Percentiles rank a stretch among this genome's conserved stretches.
Conservation (phyloP, 2,888 invertebrate species). For the Celastrina argiolus region DNA sequence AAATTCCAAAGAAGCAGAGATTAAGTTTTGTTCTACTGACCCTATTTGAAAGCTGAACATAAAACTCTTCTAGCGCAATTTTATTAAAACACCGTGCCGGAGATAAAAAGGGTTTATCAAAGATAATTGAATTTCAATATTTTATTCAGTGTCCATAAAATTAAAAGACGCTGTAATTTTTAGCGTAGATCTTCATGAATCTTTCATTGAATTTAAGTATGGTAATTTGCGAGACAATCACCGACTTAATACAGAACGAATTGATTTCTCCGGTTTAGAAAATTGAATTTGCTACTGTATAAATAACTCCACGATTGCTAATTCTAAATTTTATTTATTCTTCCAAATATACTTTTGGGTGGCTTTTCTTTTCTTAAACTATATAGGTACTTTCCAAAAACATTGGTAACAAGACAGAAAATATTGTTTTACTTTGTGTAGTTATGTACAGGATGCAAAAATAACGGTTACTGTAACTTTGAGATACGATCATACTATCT, state of each 20-base stretch:
- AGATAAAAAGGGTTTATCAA: constrained; percentile 37
- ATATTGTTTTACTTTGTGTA: no score
- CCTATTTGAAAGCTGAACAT: neutral
- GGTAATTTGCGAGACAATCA: constrained; percentile 31
- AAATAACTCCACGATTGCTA: constrained; percentile 7
- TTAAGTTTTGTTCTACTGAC: neutral
- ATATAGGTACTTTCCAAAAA: neutral
- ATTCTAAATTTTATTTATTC: constrained; percentile 22
- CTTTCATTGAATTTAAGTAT: constrained; percentile 31
- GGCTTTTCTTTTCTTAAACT: neutral
- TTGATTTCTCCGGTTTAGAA: constrained; percentile 12
- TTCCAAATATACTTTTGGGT: neutral
- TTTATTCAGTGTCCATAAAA: constrained; percentile 35
- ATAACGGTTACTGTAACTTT: no score
- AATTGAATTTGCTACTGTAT: constrained; percentile 19
- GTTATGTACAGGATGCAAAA: no score
- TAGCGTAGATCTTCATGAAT: constrained; percentile 33
- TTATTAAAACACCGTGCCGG: constrained; percentile 32
- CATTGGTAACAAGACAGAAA: no score
- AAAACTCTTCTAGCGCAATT: neutral
- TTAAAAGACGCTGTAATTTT: constrained; percentile 36
- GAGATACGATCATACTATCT: no score
- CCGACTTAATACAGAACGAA: constrained; percentile 16
- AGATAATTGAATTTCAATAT: constrained; percentile 51
- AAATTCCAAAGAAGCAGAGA: no score